Percentiles rank a stretch among this genome's conserved stretches.
phyloP scores from a whole-genome alignment of 2,113 vertebrate genomes.

The Pholis gunnellus region DNA sequence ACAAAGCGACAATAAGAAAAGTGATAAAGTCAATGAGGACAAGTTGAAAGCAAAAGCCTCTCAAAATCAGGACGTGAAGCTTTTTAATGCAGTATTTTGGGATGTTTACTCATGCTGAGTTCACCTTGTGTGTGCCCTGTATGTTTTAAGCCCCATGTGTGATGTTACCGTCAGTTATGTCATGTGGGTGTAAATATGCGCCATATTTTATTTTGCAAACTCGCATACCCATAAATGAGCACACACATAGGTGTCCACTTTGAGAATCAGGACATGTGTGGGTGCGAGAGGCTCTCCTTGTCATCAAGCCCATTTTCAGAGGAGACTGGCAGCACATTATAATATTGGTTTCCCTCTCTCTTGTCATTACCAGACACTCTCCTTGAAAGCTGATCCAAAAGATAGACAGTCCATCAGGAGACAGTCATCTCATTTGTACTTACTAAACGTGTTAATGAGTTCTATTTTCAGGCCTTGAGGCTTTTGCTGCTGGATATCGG shows the following conservation, averaged over 20 bases:
- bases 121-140: conserved; percentile 24
- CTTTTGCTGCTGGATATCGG: conserved; percentile 80
- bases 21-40: conserved; percentile 16
- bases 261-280: conserved; percentile 54
- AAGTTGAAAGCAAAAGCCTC: not conserved
- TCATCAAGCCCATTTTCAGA: conserved; percentile 80
- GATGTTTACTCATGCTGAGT: conserved; percentile 17
- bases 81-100: conserved; percentile 1
- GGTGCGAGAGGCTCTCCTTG: conserved; percentile 73
- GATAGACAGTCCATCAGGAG: conserved; percentile 88
- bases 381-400: conserved; percentile 88
- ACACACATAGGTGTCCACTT: conserved; percentile 69
- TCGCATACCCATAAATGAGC: conserved; percentile 63
- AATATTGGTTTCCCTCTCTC: conserved; percentile 86
- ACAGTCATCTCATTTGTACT: conserved; percentile 87
- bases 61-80: not conserved
- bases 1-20: not conserved
- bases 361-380: conserved; percentile 85
- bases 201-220: conserved; percentile 66
- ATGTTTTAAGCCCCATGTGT: conserved; percentile 46
- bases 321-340: conserved; percentile 81
- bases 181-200: conserved; percentile 70
- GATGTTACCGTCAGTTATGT: conserved; percentile 64
- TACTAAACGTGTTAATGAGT: conserved; percentile 89
- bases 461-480: conserved; percentile 83